Conservation (phyloP, 2,888 invertebrate species). For the Panzeria rudis region DNA sequence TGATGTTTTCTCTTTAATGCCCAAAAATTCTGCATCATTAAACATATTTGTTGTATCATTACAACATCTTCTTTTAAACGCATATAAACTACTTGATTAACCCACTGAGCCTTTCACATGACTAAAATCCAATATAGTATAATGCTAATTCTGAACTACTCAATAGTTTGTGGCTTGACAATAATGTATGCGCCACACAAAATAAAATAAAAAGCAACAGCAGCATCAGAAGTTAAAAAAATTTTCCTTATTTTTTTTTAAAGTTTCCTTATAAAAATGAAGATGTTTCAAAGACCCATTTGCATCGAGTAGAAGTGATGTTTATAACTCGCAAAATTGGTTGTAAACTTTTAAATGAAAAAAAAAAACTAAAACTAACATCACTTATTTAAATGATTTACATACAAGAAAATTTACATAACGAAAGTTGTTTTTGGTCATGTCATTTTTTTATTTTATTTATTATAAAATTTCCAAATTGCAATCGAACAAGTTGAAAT, state of each 20-base stretch:
- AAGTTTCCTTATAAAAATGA: constrained; percentile 51
- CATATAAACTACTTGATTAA: constrained; percentile 72
- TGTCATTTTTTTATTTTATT: constrained; percentile 29
- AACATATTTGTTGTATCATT: constrained; percentile 2
- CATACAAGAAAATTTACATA: constrained; percentile 68
- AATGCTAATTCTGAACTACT: constrained; percentile 57
- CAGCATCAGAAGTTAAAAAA: not conserved
- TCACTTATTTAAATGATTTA: constrained; percentile 59
- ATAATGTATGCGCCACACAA: constrained; percentile 14
- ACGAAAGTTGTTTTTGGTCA: constrained; percentile 62
- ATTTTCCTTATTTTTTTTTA: constrained; percentile 21
- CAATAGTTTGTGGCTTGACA: not conserved
- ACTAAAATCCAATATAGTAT: constrained; percentile 49
- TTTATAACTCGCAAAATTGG: constrained; percentile 69
- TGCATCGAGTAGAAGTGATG: constrained; percentile 58
- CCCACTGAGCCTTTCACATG: constrained; percentile 70
- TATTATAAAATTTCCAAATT: constrained; percentile 9
- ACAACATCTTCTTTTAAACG: constrained; percentile 64
- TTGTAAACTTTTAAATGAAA: not conserved
- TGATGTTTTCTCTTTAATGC: constrained; percentile 16
- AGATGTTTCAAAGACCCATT: constrained; percentile 63
- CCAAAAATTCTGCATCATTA: constrained; percentile 42
- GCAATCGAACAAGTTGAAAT: not conserved
- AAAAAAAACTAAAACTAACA: constrained; percentile 27
- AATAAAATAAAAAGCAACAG: not conserved